Percentiles rank a stretch among this genome's conserved stretches.
These are phyloP conservation scores for Zygaena filipendulae DNA, from an alignment of 2,888 invertebrate genomes.

Conservation along the genomic window DNA sequence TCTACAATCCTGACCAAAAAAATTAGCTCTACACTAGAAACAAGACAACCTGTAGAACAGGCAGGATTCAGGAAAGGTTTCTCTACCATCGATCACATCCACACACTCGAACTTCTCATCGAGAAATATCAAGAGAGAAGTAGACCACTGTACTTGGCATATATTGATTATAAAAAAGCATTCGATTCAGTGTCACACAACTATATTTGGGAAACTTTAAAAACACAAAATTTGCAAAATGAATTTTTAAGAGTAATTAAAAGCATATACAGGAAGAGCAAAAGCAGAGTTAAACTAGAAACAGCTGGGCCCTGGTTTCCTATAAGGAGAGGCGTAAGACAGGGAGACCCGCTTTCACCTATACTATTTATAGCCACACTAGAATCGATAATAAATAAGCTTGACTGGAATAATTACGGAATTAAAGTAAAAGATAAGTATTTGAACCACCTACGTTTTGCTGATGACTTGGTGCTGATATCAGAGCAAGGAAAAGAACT, in stretches of 20 bases:
- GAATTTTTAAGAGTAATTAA: constrained; percentile 8
- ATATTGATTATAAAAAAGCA: constrained; percentile 5
- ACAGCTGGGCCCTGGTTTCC: constrained; percentile 7
- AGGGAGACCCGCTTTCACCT: constrained; percentile 9
- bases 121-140: constrained; percentile 10
- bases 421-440: constrained; percentile 1
- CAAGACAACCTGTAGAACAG: constrained; percentile 11
- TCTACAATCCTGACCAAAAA: constrained; percentile 10
- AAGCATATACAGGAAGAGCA: constrained; percentile 10
- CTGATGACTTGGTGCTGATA: constrained; percentile 3
- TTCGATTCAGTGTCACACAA: constrained; percentile 5
- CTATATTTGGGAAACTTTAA: constrained; percentile 8
- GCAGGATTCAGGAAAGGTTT: too few relatives aligned
- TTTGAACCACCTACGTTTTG: constrained; percentile 3
- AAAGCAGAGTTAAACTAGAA: constrained; percentile 9
- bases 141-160: constrained; percentile 2
- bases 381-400: constrained; percentile 3
- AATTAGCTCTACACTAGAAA: constrained; percentile 7
- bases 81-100: constrained; percentile 12
- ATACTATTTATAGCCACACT: constrained; percentile 3
- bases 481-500: constrained; percentile 1
- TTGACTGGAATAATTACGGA: not conserved
- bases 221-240: constrained; percentile 4
- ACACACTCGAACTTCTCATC: constrained; percentile 7
- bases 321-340: constrained; percentile 8